Percentiles rank a stretch among this genome's conserved stretches.
phyloP scores from a whole-genome alignment of 2,888 invertebrate genomes.

The Lithophane semibrunnea region DNA sequence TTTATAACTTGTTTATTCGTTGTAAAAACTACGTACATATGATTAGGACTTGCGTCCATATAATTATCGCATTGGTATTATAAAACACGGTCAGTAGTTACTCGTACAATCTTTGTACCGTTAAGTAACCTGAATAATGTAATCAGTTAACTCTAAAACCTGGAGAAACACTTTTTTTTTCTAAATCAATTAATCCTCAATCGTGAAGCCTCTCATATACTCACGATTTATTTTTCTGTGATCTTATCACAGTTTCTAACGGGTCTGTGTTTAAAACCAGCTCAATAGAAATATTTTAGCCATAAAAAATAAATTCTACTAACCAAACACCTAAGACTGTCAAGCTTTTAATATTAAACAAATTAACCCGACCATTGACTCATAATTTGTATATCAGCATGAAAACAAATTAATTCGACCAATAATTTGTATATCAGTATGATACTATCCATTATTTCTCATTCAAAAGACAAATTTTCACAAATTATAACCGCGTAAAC shows the following conservation, averaged over 20 bases:
- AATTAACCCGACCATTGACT: constrained; percentile 10
- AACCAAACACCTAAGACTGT: background rate
- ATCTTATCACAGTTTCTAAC: constrained; percentile 11
- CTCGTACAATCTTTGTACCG: constrained; percentile 45
- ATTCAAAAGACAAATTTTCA: constrained; percentile 39
- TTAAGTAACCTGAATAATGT: constrained; percentile 60
- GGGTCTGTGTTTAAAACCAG: background rate
- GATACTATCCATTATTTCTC: constrained; percentile 21
- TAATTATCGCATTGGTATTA: constrained; percentile 66
- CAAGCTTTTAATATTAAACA: constrained; percentile 3
- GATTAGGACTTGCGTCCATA: constrained; percentile 54
- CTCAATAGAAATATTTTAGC: background rate
- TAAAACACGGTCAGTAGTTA: constrained; percentile 57
- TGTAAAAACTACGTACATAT: constrained; percentile 58
- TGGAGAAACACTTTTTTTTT: constrained; percentile 46
- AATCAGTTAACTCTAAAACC: constrained; percentile 49
- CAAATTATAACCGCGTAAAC: constrained; percentile 64
- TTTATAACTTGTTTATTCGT: constrained; percentile 70
- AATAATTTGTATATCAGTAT: constrained; percentile 33
- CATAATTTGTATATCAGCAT: constrained; percentile 30
- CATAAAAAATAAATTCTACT: constrained; percentile 9
- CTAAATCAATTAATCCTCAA: constrained; percentile 19
- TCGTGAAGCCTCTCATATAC: background rate
- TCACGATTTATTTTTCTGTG: constrained; percentile 10
- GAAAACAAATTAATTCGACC: constrained; percentile 3